These are phyloP conservation scores for Rhipidura dahli DNA, from an alignment of 2,113 vertebrate genomes.

Conservation along the genomic window DNA sequence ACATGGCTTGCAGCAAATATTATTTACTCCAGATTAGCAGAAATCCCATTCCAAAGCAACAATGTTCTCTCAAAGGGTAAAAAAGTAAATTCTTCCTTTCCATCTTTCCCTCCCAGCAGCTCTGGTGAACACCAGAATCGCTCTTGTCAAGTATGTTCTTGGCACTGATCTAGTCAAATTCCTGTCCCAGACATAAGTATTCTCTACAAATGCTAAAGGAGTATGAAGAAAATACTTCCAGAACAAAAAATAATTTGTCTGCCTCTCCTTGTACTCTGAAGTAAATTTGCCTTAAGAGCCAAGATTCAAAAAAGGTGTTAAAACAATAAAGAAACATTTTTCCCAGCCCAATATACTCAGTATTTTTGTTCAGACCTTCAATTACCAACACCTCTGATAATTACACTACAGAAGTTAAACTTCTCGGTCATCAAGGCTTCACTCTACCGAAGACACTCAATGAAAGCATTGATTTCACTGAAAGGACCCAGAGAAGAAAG, in stretches of 20 bases:
- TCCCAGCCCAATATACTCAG: neutral
- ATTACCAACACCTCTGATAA: neutral
- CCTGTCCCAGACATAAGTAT: neutral
- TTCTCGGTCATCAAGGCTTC: neutral
- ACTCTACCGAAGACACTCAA: neutral
- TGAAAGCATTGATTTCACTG: neutral
- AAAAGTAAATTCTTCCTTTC: neutral
- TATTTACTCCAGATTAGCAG: neutral
- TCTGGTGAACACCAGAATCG: neutral
- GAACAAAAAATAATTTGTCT: neutral
- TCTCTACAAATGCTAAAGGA: neutral
- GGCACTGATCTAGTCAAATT: neutral
- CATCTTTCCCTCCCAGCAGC: neutral
- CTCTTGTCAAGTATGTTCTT: neutral
- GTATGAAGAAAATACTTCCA: neutral
- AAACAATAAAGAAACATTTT: neutral
- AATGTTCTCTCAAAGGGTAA: neutral
- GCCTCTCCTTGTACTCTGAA: neutral
- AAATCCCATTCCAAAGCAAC: neutral
- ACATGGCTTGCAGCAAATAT: neutral
- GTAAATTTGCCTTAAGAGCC: neutral
- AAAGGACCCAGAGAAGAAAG: neutral
- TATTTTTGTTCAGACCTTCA: neutral
- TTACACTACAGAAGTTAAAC: neutral
- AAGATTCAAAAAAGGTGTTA: neutral